Evolutionary conservation across 92 coral and sea anemone species (phyloP), one percentile per base, ranked within the genome.

Genomic region (Phenganax subtilis): DNA sequence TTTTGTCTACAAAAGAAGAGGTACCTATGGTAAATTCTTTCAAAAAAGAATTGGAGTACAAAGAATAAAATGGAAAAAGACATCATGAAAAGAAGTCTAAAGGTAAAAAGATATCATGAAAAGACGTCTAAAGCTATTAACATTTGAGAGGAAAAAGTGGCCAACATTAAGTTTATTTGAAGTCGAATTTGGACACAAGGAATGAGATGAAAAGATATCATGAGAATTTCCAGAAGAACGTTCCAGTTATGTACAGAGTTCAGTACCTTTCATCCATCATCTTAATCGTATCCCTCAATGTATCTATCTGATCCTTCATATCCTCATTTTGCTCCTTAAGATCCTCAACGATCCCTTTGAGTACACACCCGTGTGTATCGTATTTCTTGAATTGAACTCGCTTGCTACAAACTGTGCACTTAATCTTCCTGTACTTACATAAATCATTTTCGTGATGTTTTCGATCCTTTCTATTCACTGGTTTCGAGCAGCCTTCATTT

Each of bases 301-400:
- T 29, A 0, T 12, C 71, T 55, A 77, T 25, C n/a, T 77, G 28
- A 58, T 62, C 72, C 71, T 77, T 62, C 54, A 59, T 77, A 3
- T 77, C 82, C 6, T 11, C 82, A 12, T 9, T 10, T 25, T 60
- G 27, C 58, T 53, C 82, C 72, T 77, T 62, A 6, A 77, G 17
- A 29, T 55, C 80, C 14, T 75, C 47, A 16, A 75, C 17, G 52
- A 20, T 17, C 67, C 63, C 63, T 65, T 75, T 75, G 64, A 75
- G 63, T 14, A 55, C 63, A 55, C 80, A 75, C 27, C 80, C 80
- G 29, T 75, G 80, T 20, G 80, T 75, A 7, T 75, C 80, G 9
- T 54, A 54, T 56, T 75, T 75, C 80, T 54, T 75, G 3, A 8
- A 55, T 37, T 54, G 63, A 3, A 75, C 80, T 12, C 64, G 25